phyloP scores from a whole-genome alignment of 2,797 vertebrate genomes.

The Sebastes kiyomatsui region DNA sequence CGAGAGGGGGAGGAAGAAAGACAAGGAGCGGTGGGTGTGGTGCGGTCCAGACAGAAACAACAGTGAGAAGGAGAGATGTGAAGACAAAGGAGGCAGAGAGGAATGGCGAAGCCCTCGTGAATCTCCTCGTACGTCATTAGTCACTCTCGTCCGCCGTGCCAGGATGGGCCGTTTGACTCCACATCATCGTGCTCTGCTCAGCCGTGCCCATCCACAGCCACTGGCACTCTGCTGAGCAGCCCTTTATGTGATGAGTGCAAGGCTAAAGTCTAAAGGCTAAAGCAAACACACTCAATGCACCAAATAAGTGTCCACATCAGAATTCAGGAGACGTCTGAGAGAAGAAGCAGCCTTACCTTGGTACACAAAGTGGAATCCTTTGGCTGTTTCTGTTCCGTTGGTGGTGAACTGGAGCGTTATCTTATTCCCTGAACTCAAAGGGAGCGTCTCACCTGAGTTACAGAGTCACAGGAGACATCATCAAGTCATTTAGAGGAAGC shows the following conservation, averaged over 20 bases:
- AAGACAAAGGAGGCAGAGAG: constrained; percentile 55
- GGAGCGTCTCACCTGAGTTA: constrained; percentile 91
- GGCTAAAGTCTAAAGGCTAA: not conserved
- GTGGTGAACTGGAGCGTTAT: constrained; percentile 94
- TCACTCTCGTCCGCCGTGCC: constrained; percentile 56
- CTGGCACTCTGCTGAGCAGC: constrained; percentile 27
- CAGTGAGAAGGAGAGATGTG: constrained; percentile 36
- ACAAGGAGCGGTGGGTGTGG: constrained; percentile 25
- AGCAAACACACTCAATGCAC: constrained; percentile 10
- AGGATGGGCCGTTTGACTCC: constrained; percentile 50
- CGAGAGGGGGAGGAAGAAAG: constrained; percentile 37
- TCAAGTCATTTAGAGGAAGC: not conserved
- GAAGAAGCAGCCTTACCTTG: constrained; percentile 88
- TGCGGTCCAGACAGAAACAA: constrained; percentile 39
- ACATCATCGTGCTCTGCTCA: constrained; percentile 43
- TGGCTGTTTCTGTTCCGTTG: constrained; percentile 91
- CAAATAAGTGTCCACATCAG: not conserved
- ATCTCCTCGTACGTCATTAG: constrained; percentile 58
- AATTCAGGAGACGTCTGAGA: not conserved
- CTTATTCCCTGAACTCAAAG: constrained; percentile 97
- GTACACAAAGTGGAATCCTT: constrained; percentile 99
- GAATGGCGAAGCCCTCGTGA: constrained; percentile 54
- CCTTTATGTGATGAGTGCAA: constrained; percentile 25
- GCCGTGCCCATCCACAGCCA: constrained; percentile 35
- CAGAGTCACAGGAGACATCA: constrained; percentile 4